phyloP scores from a whole-genome alignment of 2,113 vertebrate genomes.

The Phaethornis superciliosus region DNA sequence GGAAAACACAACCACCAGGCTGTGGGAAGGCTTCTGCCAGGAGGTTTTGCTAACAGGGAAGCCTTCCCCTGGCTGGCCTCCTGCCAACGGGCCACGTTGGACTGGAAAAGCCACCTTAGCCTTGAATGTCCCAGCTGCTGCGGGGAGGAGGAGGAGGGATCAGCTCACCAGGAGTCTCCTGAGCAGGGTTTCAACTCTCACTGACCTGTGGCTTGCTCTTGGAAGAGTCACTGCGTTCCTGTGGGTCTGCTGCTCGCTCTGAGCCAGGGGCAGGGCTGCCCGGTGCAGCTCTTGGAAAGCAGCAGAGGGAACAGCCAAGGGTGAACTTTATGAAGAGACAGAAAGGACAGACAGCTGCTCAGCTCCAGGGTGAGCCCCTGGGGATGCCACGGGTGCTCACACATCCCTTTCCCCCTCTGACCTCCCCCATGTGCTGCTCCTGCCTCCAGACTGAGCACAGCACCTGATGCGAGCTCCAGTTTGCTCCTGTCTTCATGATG shows the following conservation, averaged over 20 bases:
- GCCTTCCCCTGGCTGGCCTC: constrained; percentile 40
- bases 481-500: neutral
- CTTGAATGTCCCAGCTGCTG: constrained; percentile 39
- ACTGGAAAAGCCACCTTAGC: neutral
- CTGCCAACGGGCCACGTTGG: neutral
- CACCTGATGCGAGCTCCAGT: neutral
- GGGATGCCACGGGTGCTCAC: too few relatives aligned
- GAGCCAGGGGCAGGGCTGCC: neutral
- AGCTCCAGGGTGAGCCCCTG: too few relatives aligned
- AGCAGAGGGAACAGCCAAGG: neutral
- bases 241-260: neutral
- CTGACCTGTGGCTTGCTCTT: constrained; percentile 11
- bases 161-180: constrained; percentile 34
- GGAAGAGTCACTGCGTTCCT: neutral
- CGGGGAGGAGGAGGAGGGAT: constrained; percentile 26
- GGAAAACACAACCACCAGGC: neutral
- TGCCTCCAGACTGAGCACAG: neutral
- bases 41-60: neutral
- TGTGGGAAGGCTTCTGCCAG: neutral
- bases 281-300: neutral
- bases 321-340: too few relatives aligned
- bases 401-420: neutral
- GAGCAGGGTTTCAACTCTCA: constrained; percentile 35
- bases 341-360: too few relatives aligned
- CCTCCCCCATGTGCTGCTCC: neutral